Conservation (phyloP, 2,888 invertebrate species). For the Trissoscelio sp. region DNA sequence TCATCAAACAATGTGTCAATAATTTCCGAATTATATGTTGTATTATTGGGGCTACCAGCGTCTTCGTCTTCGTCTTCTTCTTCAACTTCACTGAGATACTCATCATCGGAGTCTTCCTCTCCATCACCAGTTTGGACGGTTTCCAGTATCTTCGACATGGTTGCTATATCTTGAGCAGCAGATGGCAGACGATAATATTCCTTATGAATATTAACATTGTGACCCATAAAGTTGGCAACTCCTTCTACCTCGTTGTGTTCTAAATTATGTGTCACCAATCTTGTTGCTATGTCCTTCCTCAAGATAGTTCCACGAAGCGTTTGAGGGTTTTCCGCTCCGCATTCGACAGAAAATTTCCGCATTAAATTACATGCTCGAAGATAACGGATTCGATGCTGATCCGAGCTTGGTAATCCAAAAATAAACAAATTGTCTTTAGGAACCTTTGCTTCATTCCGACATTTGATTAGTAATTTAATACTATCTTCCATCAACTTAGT, state of each 20-base stretch:
- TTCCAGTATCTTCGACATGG: neutral
- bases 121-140: too few species aligned
- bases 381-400: conserved; percentile 4
- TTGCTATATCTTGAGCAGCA: neutral
- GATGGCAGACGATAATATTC: neutral
- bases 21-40: too few species aligned
- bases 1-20: too few species aligned
- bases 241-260: neutral
- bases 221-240: neutral
- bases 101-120: too few species aligned
- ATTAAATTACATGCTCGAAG: conserved; percentile 61
- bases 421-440: conserved; percentile 56
- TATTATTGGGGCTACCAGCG: too few species aligned
- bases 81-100: too few species aligned
- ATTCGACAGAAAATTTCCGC: conserved; percentile 49
- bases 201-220: neutral
- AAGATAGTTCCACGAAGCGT: conserved; percentile 61
- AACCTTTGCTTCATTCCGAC: conserved; percentile 30
- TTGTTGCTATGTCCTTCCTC: neutral
- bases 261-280: neutral
- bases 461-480: conserved; percentile 42
- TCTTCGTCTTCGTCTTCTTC: too few species aligned
- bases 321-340: conserved; percentile 62
- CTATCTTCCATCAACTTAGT: conserved; percentile 37
- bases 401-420: conserved; percentile 56